Conservation (phyloP, 1,140 invertebrate genomes). For the Hormaphis cornu region DNA sequence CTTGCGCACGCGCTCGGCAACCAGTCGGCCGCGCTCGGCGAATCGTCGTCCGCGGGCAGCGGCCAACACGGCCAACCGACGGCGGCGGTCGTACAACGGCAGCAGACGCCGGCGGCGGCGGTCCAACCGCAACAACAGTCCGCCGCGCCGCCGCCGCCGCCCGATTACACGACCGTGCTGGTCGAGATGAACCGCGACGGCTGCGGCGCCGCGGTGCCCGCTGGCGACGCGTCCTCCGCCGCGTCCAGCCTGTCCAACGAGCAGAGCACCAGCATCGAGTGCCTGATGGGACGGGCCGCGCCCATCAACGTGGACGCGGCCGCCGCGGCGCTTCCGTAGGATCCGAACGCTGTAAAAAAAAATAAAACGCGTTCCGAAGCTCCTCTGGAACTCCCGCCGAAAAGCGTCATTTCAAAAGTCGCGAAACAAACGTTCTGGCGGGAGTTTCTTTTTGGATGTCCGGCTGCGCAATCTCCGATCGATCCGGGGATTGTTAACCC, state of each 20-base stretch:
- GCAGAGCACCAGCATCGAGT: slow-evolving; percentile 43
- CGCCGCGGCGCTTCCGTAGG: slow-evolving; percentile 60
- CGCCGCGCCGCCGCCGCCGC: slow-evolving; percentile 50
- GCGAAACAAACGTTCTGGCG: too few relatives aligned
- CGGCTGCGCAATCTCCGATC: too few relatives aligned
- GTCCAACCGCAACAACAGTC: slow-evolving; percentile 34
- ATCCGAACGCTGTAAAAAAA: slow-evolving; percentile 43
- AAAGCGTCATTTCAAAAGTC: too few relatives aligned
- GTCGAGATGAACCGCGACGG: slow-evolving; percentile 49
- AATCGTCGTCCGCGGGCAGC: slow-evolving; percentile 42
- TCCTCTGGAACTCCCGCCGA: too few relatives aligned
- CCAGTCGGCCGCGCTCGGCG: slow-evolving; percentile 42
- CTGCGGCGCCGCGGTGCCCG: slow-evolving; percentile 10
- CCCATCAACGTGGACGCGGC: slow-evolving; percentile 48
- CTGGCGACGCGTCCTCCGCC: slow-evolving; percentile 40
- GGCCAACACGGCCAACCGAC: slow-evolving; percentile 40
- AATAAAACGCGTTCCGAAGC: too few relatives aligned
- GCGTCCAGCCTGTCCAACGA: slow-evolving; percentile 43
- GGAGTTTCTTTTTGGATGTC: too few relatives aligned
- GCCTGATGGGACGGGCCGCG: slow-evolving; percentile 50
- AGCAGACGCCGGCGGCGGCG: background rate
- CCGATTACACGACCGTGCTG: slow-evolving; percentile 54
- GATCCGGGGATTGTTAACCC: too few relatives aligned
- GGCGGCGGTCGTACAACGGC: slow-evolving; percentile 41
- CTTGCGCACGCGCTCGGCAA: slow-evolving; percentile 44